phyloP scores from a whole-genome alignment of 2,888 invertebrate species.

The Lutraria lutraria region DNA sequence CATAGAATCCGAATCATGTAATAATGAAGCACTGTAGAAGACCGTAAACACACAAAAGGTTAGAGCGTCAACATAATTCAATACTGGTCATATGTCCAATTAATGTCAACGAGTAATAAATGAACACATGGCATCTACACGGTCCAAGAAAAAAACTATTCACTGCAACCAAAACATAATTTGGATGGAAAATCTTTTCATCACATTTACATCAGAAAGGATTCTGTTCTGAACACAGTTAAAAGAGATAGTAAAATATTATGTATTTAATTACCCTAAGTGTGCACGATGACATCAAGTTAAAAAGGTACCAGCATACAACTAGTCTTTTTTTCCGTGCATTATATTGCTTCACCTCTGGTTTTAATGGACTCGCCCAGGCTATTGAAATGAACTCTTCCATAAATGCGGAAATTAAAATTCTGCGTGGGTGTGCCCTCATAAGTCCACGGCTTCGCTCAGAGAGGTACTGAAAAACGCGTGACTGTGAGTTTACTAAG shows the following conservation, averaged over 20 bases:
- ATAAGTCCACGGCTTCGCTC: background rate
- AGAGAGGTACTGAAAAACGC: background rate
- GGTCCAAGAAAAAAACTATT: background rate
- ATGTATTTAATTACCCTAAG: background rate
- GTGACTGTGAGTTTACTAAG: background rate
- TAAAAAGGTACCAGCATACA: background rate
- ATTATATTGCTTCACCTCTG: background rate
- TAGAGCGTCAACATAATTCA: background rate
- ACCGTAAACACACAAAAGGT: background rate
- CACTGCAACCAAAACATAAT: conserved; percentile 16
- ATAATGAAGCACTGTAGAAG: background rate
- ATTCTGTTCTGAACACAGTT: background rate
- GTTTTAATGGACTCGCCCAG: background rate
- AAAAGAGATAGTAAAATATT: background rate
- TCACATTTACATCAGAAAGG: background rate
- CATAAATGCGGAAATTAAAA: background rate
- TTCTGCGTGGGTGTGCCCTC: background rate
- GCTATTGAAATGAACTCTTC: background rate
- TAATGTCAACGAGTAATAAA: background rate
- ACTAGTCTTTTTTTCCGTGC: background rate
- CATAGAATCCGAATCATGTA: background rate
- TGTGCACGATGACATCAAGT: background rate
- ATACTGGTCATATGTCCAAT: background rate
- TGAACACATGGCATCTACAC: background rate
- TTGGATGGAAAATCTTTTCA: background rate